Evolutionary conservation across 2,113 vertebrate species (phyloP), one percentile per base, ranked within the genome.

Genomic region (Engraulis encrasicolus): DNA sequence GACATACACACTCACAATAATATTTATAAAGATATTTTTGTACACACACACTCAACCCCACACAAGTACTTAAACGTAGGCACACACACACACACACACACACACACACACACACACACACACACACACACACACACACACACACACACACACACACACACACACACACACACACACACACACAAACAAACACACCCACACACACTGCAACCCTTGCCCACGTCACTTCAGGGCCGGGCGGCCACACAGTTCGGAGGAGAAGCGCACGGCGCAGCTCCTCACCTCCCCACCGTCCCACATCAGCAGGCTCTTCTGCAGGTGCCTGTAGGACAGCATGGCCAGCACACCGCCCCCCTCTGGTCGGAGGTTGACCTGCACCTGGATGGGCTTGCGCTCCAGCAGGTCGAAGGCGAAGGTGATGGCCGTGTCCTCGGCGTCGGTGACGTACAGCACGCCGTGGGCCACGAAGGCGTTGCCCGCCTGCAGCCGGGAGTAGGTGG

Each of bases 381-480:
- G 92, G 15, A 96, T 45, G 81, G 92, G 93, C 80, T 90, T 92
- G 79, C 87, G 85, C 84, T 90, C 93, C 83, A 96, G 50, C 81
- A 99, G 91, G 89, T 99, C 96, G 89, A 97, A 97, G 77, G 96
- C 96, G 86, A 96, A 97, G 0, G 95, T 95, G 78, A 98, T 90
- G 71, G 87, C 93, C 50, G 15, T 90, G 79, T 98, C 96, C 74
- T 90, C 96, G 6, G 94, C 93, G 85, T 99, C 97, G 0, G 96
- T 98, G 27, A 98, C 92, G 23, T 99, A 98, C 0, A 99, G 87
- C 85, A 97, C 81, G 0, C 97, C 97, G 71, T 82, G 94, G 0
- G 96, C 95, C 50, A 99, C 92, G 88, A 99, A 98, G 0, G 96
- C 97, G 0, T 97, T 97, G 50, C 97, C 97, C 0, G 96, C 96